Evolutionary conservation across 1,140 invertebrate species (phyloP).

Genomic region (Neodiprion pinetum): DNA sequence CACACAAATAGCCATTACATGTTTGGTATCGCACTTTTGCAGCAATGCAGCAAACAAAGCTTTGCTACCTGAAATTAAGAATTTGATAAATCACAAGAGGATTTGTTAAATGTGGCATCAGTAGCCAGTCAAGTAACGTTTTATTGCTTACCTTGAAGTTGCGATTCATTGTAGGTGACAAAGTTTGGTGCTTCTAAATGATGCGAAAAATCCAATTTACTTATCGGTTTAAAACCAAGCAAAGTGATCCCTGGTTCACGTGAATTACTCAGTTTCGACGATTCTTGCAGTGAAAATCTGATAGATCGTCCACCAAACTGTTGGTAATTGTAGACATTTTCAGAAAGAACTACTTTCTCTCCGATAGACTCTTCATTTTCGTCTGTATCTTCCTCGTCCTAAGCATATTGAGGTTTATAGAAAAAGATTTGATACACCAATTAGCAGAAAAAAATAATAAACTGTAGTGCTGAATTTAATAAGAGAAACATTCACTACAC

Average conservation of each 20-base stretch:
- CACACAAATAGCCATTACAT: constrained; percentile 39
- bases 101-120: background rate
- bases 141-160: constrained; percentile 29
- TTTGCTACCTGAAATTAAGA: constrained; percentile 31
- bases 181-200: constrained; percentile 35
- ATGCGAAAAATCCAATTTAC: constrained; percentile 29
- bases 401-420: background rate
- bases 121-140: background rate
- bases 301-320: constrained; percentile 28
- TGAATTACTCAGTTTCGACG: constrained; percentile 7
- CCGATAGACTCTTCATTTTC: constrained; percentile 14
- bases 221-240: constrained; percentile 33
- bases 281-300: constrained; percentile 29
- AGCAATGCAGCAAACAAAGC: constrained; percentile 40
- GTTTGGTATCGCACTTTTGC: constrained; percentile 29
- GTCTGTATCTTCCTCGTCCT: constrained; percentile 12
- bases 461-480: too few species aligned
- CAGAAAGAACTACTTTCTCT: constrained; percentile 6
- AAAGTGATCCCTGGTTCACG: constrained; percentile 33
- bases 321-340: constrained; percentile 6
- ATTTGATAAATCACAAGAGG: background rate
- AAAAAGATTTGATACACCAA: background rate
- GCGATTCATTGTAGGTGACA: constrained; percentile 21
- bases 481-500: too few species aligned
- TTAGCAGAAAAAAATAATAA: too few species aligned